Conservation (phyloP, 2,797 vertebrate genomes). For the Tragelaphus eurycerus region DNA sequence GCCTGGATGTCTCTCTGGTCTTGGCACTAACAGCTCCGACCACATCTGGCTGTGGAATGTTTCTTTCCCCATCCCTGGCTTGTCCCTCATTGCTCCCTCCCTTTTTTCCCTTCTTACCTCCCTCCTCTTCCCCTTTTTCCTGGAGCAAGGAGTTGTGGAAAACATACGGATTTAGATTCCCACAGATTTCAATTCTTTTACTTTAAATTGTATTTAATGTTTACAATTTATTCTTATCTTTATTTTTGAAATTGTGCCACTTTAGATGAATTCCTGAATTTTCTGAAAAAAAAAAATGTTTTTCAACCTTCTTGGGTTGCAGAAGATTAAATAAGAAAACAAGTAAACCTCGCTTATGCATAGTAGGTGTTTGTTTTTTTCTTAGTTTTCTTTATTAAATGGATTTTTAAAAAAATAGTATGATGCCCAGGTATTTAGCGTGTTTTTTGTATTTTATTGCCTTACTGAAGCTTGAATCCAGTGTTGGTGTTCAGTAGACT, state of each 20-base stretch:
- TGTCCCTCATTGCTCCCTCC: not conserved
- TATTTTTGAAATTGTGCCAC: not conserved
- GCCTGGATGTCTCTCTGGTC: not conserved
- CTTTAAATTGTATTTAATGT: not conserved
- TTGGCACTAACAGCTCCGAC: accelerated
- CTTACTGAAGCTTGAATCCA: conserved; percentile 5
- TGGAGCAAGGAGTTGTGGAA: not conserved
- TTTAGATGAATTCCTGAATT: not conserved
- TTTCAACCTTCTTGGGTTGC: not conserved
- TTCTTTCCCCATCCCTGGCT: not conserved
- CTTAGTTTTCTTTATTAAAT: conserved; percentile 5
- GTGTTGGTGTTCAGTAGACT: not conserved
- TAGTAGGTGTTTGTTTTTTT: not conserved
- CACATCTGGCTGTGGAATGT: not conserved
- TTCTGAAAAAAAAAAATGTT: not conserved
- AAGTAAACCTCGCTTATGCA: not conserved
- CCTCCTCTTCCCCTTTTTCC: not conserved
- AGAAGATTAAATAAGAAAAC: not conserved
- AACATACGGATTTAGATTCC: not conserved
- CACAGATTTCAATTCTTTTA: not conserved
- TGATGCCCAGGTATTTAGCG: not conserved
- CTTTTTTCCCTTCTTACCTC: not conserved
- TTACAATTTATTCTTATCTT: not conserved
- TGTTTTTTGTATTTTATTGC: conserved; percentile 24
- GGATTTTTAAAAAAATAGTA: not conserved